These are phyloP conservation scores for Monomorium pharaonis DNA, from an alignment of 1,140 invertebrate species.

Conservation along the genomic window DNA sequence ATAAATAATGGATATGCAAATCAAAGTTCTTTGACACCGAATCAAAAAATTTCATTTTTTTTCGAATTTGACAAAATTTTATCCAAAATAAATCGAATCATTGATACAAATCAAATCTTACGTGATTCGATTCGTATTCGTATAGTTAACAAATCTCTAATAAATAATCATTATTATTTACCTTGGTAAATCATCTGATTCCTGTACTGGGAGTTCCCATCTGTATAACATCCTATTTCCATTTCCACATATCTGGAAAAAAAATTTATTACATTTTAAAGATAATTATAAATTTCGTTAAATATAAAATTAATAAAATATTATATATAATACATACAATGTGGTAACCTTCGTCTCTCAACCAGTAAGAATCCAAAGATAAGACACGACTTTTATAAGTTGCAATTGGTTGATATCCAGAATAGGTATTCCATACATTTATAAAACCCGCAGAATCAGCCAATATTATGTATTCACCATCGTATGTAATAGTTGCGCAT, in stretches of 20 bases:
- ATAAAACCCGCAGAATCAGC: slow-evolving; percentile 79
- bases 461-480: slow-evolving; percentile 79
- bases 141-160: too few relatives aligned
- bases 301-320: slow-evolving; percentile 32
- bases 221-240: slow-evolving; percentile 77
- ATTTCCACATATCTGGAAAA: slow-evolving; percentile 80
- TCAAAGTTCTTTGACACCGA: too few relatives aligned
- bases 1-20: too few relatives aligned
- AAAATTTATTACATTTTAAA: slow-evolving; percentile 23
- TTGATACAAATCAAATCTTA: too few relatives aligned
- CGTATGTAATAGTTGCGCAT: slow-evolving; percentile 80
- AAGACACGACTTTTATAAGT: slow-evolving; percentile 77
- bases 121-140: too few relatives aligned
- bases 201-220: slow-evolving; percentile 77
- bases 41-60: too few relatives aligned
- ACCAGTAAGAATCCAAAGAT: slow-evolving; percentile 80
- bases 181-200: slow-evolving; percentile 68
- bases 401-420: slow-evolving; percentile 71
- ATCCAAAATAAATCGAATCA: too few relatives aligned
- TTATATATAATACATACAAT: slow-evolving; percentile 73
- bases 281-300: slow-evolving; percentile 11
- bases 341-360: slow-evolving; percentile 76
- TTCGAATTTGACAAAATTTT: too few relatives aligned
- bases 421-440: slow-evolving; percentile 73
- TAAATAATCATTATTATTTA: slow-evolving; percentile 53